Percentiles rank a stretch among this genome's conserved stretches.
Evolutionary conservation across 1,140 invertebrate genomes (phyloP).

Genomic region (Meteorus sp.): DNA sequence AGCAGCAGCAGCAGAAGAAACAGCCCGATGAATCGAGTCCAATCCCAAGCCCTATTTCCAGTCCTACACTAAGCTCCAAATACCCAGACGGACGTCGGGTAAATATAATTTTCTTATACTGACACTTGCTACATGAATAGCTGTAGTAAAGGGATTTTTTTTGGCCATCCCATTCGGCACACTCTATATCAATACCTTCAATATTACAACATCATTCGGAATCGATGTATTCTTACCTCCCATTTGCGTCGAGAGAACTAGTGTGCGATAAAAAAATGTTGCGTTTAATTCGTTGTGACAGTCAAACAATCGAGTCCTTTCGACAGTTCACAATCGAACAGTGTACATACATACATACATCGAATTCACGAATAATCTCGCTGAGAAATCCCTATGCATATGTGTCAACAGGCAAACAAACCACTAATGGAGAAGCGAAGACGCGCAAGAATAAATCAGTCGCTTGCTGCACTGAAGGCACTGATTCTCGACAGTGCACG

Average conservation of each 20-base stretch:
- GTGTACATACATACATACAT: too few relatives aligned
- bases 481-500: conserved; percentile 76
- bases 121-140: too few relatives aligned
- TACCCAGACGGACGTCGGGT: conserved; percentile 57
- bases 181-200: too few relatives aligned
- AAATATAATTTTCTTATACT: conserved; percentile 32
- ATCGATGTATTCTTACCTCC: too few relatives aligned
- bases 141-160: too few relatives aligned
- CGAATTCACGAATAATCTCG: too few relatives aligned
- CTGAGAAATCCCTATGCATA: conserved; percentile 2
- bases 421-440: conserved; percentile 90
- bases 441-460: conserved; percentile 86
- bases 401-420: conserved; percentile 73
- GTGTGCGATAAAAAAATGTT: neutral
- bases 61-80: conserved; percentile 49
- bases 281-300: neutral
- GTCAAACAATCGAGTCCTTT: too few relatives aligned
- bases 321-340: too few relatives aligned
- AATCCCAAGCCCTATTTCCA: conserved; percentile 45
- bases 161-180: too few relatives aligned
- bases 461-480: conserved; percentile 81
- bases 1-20: conserved; percentile 27
- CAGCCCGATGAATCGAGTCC: conserved; percentile 44
- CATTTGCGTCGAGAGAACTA: too few relatives aligned
- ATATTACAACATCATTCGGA: too few relatives aligned